Evolutionary conservation across 2,888 invertebrate genomes (phyloP), one percentile per base, ranked within the genome.

Genomic region (Agonum fuliginosum): DNA sequence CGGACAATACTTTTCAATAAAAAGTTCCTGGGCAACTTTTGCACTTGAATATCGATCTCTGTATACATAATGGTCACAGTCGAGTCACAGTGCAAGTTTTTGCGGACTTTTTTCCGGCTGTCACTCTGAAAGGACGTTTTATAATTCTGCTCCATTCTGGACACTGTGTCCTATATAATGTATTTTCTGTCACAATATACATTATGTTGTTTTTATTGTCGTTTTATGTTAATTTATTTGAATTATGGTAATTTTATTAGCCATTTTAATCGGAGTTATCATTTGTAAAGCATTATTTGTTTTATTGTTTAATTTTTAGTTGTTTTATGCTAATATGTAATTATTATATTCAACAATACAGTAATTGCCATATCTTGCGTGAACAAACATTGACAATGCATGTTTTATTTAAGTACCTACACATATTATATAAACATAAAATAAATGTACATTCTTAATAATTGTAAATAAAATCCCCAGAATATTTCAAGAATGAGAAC

Each of bases 1-100:
- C 54, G 72, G 72, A 72, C 72, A 72, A 72, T 72, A 72, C 72
- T 72, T 72, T 72, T 58, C 72, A 72, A 72, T 72, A 72, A 72
- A 72, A 72, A 72, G 54, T 72, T 58, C 46, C 70, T 37, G 69
- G n/a, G 65, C 30, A 71, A 71, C 71, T 71, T 71, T 71, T 19
- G 27, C 71, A 71, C 51, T 71, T 46, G 19, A 65, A 37, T 37
- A 71, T 71, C 71, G 71, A 71, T 48, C 48, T 17, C 14, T 22
- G 34, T 62, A 8, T 30, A 24, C 46, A 70, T 46, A 70, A 43
- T 70, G 69, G 46, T 24, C 43, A n/a, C n/a, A n/a, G n/a, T n/a
- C n/a, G n/a, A n/a, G n/a, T n/a, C n/a, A n/a, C n/a, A n/a, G n/a
- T n/a, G n/a, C n/a, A 43, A 22, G 24, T 70, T 71, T 71, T 71